Base-by-base conservation (phyloP, 2,113 vertebrate species). In the Pseudorhombus dupliciocellatus region DNA sequence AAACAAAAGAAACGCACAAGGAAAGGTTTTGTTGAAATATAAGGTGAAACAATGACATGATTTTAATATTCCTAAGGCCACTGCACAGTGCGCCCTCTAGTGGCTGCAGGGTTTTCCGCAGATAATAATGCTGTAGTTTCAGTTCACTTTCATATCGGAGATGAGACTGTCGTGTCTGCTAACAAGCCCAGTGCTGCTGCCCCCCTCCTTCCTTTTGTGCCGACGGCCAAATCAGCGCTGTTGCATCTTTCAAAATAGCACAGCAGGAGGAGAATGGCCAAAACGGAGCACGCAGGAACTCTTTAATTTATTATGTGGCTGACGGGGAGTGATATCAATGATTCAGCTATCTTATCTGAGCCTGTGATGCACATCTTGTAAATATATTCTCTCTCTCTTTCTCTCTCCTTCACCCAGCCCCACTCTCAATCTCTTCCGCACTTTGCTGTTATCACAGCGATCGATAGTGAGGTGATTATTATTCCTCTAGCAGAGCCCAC, bases 401-500 rank as follows among this genome's bases (percentile, higher is more conserved):
- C 61, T 56, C 75, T 50, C 77, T 40, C 77, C 46, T 59, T 76
- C 76, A 37, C 68, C 12, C 31, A 0, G 20, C 48, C 46, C 26
- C 69, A 7, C 74, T 71, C 72, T 81, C 81, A 75, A 75, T 86
- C 86, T 87, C 86, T 71, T 62, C 48, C 7, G 75, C 82, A 84
- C 64, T 79, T 77, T 86, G 68, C 78, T 59, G 73, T 91, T 90
- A 90, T 90, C 87, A 76, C 46, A 59, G 59, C 79, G 64, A 91
- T 91, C 88, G 79, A 93, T 90, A 73, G 88, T 14, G 37, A 72
- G 81, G 77, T 85, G 87, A 93, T 92, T 92, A 91, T 87, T 88
- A 92, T 90, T 92, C 87, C 77, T 85, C 61, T 8, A 62, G 81
- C 81, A 69, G 75, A 77, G 80, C 66, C 80, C 80, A 84, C 89